Percentiles rank a stretch among this genome's conserved stretches.
Conservation (phyloP, 2,888 invertebrate species). For the Odontocerum albicorne region DNA sequence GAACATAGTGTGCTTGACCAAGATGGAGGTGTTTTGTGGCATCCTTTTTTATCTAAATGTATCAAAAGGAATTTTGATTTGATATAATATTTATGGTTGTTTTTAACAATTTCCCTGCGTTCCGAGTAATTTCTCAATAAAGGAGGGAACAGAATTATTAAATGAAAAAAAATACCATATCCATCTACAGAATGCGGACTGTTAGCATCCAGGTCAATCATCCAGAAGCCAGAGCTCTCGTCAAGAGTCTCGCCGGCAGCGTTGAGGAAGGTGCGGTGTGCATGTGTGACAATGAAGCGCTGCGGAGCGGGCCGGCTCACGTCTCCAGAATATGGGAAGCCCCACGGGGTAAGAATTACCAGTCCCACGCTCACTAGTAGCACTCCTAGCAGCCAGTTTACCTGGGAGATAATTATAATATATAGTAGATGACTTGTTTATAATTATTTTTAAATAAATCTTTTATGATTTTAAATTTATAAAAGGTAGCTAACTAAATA, state of each 20-base stretch:
- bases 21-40: too few species aligned
- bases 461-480: too few species aligned
- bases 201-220: constrained; percentile 75
- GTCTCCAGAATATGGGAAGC: constrained; percentile 73
- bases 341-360: constrained; percentile 66
- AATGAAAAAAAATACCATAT: constrained; percentile 39
- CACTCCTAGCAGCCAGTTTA: constrained; percentile 47
- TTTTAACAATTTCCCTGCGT: too few species aligned
- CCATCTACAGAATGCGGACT: constrained; percentile 62
- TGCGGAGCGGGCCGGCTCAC: constrained; percentile 66
- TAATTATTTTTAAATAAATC: too few species aligned
- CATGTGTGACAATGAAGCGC: constrained; percentile 72
- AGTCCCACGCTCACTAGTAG: constrained; percentile 57
- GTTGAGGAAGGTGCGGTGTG: constrained; percentile 56
- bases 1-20: too few species aligned
- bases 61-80: too few species aligned
- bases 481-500: too few species aligned
- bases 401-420: too few species aligned
- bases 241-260: constrained; percentile 43
- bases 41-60: background rate
- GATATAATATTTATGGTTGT: too few species aligned
- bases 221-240: constrained; percentile 66
- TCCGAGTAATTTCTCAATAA: too few species aligned
- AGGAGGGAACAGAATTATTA: too few species aligned
- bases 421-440: too few species aligned